Base-by-base conservation (phyloP, 2,797 vertebrate species). In the Sebastes miniatus region DNA sequence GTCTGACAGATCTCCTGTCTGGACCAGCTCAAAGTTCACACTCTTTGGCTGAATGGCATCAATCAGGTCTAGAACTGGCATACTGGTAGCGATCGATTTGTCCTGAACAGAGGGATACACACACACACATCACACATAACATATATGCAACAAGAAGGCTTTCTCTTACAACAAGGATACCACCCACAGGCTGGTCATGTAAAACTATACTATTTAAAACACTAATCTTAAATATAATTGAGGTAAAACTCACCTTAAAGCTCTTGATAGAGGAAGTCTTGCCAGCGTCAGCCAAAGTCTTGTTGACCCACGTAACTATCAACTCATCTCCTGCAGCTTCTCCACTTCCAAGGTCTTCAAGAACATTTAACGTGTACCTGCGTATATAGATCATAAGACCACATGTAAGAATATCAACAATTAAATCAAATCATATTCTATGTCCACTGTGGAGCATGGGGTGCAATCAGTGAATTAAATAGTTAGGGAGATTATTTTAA, bases 281-380 rank as follows among this genome's bases (percentile, higher is more conserved):
- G 70, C 96, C 97, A 34, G 97, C 97, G 25, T 93, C 95, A 29
- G 84, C 76, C 92, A 99, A 88, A 32, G 96, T 97, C 91, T 93
- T 95, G 91, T 99, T 99, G 73, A 99, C 97, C 98, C 98, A 99
- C 11, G 90, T 96, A 77, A 99, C 86, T 22, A 99, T 99, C 85
- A 98, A 95, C 34, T 98, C 97, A 61, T 99, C 98, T 1, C 97
- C 98, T 5, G 94, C 97, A 81, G 96, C 98, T 87, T 97, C 95
- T 67, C 98, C 98, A 0, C 98, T 93, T 57, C 98, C 98, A 2
- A 99, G 95, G 81, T 97, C 93, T 87, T 97, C 96, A 0, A 99
- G 94, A n/a, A 99, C 93, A 75, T 99, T 98, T 68, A 99, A 85
- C 0, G 98, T 99, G 77, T 99, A 97, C 91, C 98, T 99, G 89